A percentile compares a stretch with the other conserved stretches of the same genome.
Evolutionary conservation across 2,113 vertebrate genomes (phyloP).

Genomic region (Cricetomys ansorgei): DNA sequence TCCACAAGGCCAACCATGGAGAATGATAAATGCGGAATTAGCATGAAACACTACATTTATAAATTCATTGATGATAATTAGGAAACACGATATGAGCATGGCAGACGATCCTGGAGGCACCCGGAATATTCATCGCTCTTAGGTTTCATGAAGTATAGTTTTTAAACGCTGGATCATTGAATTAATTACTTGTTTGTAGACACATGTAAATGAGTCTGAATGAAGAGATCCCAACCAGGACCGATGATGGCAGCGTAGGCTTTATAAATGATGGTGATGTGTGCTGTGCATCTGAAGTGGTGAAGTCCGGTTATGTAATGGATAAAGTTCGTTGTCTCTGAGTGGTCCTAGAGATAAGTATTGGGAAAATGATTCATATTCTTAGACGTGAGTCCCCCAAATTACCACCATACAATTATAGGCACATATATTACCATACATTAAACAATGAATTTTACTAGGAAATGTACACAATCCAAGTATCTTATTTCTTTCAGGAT

Average conservation of each 20-base stretch:
- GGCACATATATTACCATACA: neutral
- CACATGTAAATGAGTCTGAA: neutral
- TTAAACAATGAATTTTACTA: neutral
- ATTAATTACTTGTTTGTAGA: neutral
- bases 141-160: neutral
- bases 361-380: neutral
- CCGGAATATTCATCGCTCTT: neutral
- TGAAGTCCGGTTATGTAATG: neutral
- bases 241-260: neutral
- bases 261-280: neutral
- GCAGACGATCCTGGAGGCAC: neutral
- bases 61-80: neutral
- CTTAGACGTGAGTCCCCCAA: neutral
- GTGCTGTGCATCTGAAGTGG: neutral
- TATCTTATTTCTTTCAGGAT: neutral
- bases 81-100: neutral
- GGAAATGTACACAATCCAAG: neutral
- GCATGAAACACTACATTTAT: neutral
- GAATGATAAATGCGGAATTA: neutral
- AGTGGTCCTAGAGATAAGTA: rapidly evolving
- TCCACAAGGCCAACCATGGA: neutral
- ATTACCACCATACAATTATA: neutral
- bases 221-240: neutral
- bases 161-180: neutral
- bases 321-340: neutral